These are phyloP conservation scores for Ranitomeya imitator DNA, from an alignment of 2,113 vertebrate species.

Conservation along the genomic window DNA sequence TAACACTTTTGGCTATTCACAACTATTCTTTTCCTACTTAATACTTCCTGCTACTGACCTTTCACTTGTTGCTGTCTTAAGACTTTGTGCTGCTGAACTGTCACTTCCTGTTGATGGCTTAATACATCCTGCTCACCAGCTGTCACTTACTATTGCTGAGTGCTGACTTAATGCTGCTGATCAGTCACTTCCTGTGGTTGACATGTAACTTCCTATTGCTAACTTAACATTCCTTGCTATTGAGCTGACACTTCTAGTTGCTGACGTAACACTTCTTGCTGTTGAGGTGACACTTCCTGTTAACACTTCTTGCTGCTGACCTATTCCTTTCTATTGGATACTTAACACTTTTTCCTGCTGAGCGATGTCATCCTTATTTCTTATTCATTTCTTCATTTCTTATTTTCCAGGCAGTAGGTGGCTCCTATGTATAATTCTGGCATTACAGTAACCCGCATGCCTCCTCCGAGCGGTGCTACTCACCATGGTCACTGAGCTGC, in stretches of 20 bases:
- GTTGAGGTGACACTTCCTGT: too few species aligned
- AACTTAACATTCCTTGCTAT: too few species aligned
- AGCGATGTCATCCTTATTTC: too few species aligned
- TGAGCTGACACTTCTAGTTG: too few species aligned
- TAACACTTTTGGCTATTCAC: not conserved
- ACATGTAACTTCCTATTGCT: not conserved
- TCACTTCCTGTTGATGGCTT: not conserved
- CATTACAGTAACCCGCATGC: too few species aligned
- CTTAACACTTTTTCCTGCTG: too few species aligned
- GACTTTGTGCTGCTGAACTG: not conserved
- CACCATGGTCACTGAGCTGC: too few species aligned
- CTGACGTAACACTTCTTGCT: not conserved
- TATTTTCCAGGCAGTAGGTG: too few species aligned
- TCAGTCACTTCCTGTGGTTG: not conserved
- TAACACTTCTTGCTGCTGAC: not conserved
- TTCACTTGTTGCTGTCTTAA: not conserved
- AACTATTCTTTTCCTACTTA: not conserved
- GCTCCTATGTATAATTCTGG: too few species aligned
- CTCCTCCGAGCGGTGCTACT: too few species aligned
- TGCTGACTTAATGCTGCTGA: not conserved
- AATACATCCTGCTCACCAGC: not conserved
- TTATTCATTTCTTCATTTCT: too few species aligned
- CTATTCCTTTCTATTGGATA: not conserved
- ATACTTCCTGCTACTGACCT: not conserved
- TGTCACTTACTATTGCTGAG: not conserved